Evolutionary conservation across 2,113 vertebrate genomes (phyloP).

Genomic region (Mohoua ochrocephala): DNA sequence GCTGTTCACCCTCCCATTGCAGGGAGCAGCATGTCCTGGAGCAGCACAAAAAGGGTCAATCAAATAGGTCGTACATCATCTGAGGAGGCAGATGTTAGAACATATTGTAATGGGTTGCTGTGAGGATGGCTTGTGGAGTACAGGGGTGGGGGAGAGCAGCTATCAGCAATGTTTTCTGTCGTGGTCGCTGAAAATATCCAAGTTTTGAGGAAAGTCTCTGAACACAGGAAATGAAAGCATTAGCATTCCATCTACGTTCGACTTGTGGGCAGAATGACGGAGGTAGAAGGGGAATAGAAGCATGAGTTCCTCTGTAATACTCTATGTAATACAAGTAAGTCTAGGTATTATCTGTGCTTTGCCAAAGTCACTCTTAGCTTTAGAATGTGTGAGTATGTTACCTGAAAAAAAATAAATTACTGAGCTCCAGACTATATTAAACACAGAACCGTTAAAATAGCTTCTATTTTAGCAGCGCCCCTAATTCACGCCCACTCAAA

Average conservation of each 20-base stretch:
- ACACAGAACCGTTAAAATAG: conserved; percentile 22
- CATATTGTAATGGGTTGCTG: conserved; percentile 87
- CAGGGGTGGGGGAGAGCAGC: conserved; percentile 31
- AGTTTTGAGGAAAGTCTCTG: conserved; percentile 9
- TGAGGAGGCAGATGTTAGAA: conserved; percentile 91
- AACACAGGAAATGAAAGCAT: background rate
- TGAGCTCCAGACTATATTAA: conserved; percentile 24
- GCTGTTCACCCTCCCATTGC: conserved; percentile 29
- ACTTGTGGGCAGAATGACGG: background rate
- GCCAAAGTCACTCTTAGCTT: conserved; percentile 12
- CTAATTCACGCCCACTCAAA: conserved; percentile 37
- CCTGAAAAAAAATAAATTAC: conserved; percentile 23
- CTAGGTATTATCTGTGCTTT: background rate
- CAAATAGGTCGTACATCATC: conserved; percentile 82
- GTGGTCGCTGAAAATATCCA: background rate
- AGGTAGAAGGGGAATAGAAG: background rate
- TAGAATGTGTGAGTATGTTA: background rate
- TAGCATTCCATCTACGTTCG: background rate
- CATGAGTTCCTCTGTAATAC: background rate
- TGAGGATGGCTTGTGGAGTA: conserved; percentile 67
- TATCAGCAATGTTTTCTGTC: background rate
- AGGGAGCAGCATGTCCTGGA: conserved; percentile 62
- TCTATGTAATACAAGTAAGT: background rate
- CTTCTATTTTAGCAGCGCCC: conserved; percentile 22
- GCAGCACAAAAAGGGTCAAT: conserved; percentile 85